Evolutionary conservation across 1,140 invertebrate species (phyloP), one percentile per base, ranked within the genome.

Genomic region (Nephila pilipes): DNA sequence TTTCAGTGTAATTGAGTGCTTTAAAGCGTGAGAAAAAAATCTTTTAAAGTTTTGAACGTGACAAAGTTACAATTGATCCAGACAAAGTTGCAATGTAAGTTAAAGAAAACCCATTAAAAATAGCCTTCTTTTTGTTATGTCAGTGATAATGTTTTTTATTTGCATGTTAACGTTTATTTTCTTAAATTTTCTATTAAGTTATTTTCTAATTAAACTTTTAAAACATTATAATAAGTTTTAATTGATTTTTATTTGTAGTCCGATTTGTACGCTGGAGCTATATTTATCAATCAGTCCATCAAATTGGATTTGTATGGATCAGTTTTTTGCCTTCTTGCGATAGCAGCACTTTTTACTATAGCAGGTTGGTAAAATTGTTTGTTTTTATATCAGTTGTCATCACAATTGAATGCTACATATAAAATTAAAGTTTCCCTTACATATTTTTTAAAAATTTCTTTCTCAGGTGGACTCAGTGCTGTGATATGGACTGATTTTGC

Each of bases 401-500:
- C 46, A 10, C 2, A 14, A 60, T 22, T 16, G 5, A 20, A 20
- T 22, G 16, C n/a, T 60, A 20, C 20, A 20, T 60, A 18, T 60
- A 60, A 60, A 22, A 1, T 60, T 60, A 60, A 5, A 60, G 20
- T 22, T 20, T 1, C n/a, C n/a, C n/a, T n/a, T n/a, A n/a, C n/a
- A n/a, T n/a, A n/a, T n/a, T n/a, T n/a, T n/a, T n/a, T n/a, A 10
- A 65, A 65, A 8, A 65, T 65, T 3, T 1, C 5, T 81, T n/a
- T 80, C 36, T 18, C 85, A 96, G 96, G 96, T 93, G 96, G 96
- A 18, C 94, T 96, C 58, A 95, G 95, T n/a, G 96, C 96, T 16
- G 96, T 96, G 25, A 96, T 96, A 22, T 96, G 95, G 94, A 96
- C 96, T 10, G 96, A 96, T 93, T 96, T 95, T 8, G 94, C 96